A percentile compares a stretch with the other conserved stretches of the same genome.
Conservation (phyloP, 2,888 invertebrate species). For the Branchellion lobata region DNA sequence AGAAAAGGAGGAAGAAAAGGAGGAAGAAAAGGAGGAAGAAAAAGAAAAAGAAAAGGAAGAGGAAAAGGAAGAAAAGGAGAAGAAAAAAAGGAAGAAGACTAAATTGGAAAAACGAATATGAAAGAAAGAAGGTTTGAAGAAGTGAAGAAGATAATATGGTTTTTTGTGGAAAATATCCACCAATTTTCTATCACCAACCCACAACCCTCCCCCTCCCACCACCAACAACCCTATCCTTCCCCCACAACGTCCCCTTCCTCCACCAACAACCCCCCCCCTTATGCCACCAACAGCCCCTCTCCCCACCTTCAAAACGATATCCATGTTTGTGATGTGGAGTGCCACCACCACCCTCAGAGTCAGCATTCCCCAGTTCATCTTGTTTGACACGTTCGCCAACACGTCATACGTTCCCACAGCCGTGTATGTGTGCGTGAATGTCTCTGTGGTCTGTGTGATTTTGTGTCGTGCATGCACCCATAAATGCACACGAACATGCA, state of each 20-base stretch:
- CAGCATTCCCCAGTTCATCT: conserved; percentile 19
- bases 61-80: background rate
- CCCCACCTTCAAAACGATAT: conserved; percentile 11
- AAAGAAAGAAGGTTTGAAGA: no score
- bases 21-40: no score
- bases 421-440: conserved; percentile 40
- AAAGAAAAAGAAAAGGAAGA: background rate
- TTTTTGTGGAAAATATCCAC: no score
- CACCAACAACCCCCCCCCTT: background rate
- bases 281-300: background rate
- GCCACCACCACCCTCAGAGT: conserved; percentile 34
- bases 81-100: background rate
- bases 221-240: no score
- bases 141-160: no score
- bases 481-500: no score
- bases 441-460: conserved; percentile 7
- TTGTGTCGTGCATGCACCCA: no score
- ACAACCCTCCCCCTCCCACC: no score
- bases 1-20: background rate
- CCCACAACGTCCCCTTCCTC: background rate
- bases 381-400: conserved; percentile 46
- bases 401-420: conserved; percentile 43
- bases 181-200: no score
- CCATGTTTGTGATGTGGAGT: conserved; percentile 43
- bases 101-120: background rate